phyloP scores from a whole-genome alignment of 2,797 vertebrate species.

The Limnodromus scolopaceus region DNA sequence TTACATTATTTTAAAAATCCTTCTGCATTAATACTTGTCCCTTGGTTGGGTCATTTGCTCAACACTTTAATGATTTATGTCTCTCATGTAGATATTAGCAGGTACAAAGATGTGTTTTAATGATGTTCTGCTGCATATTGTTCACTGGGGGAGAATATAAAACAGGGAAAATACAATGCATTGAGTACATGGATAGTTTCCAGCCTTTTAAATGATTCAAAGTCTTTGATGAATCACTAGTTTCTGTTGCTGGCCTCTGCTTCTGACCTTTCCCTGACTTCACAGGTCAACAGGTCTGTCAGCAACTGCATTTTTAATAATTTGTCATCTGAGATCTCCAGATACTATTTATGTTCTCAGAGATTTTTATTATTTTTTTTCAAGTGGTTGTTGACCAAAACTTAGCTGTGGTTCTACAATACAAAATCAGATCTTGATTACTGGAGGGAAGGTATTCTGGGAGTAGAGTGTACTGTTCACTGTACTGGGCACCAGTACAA shows the following conservation, averaged over 20 bases:
- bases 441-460: neutral
- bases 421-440: neutral
- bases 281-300: neutral
- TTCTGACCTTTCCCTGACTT: neutral
- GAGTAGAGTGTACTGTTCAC: neutral
- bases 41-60: constrained; percentile 12
- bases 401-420: neutral
- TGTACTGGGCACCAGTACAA: neutral
- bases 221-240: neutral
- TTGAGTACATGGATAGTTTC: neutral
- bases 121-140: neutral
- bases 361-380: neutral
- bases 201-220: neutral
- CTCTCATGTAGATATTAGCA: neutral
- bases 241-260: constrained; percentile 6
- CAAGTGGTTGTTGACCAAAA: neutral
- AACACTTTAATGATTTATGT: constrained; percentile 31
- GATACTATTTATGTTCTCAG: neutral
- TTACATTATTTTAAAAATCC: neutral
- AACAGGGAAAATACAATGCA: neutral
- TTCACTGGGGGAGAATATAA: neutral
- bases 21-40: neutral
- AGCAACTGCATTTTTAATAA: neutral
- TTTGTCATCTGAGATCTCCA: neutral
- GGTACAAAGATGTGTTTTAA: constrained; percentile 23